These are phyloP conservation scores for Drosophila ficusphila DNA, from an alignment of 1,140 invertebrate species.

Conservation along the genomic window DNA sequence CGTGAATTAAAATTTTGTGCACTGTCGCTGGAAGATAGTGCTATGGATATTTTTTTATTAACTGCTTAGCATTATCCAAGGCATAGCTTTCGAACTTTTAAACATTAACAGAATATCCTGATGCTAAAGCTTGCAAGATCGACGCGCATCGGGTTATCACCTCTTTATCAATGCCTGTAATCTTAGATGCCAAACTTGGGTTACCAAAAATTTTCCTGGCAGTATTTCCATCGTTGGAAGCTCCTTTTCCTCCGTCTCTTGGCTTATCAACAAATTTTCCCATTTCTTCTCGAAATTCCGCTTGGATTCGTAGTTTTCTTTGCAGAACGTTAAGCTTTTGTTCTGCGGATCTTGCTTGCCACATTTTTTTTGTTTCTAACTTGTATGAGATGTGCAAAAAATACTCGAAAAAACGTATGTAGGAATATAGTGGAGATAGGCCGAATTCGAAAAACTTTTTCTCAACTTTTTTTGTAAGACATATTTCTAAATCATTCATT, in stretches of 20 bases:
- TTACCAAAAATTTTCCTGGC: conserved; percentile 1
- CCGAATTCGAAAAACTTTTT: background rate
- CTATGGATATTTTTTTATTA: conserved; percentile 2
- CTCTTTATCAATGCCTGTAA: conserved; percentile 5
- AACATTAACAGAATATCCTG: background rate
- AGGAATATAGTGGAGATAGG: background rate
- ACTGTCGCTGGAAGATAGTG: too few species aligned
- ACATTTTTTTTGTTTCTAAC: conserved; percentile 4
- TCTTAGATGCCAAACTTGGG: background rate
- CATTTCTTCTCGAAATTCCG: background rate
- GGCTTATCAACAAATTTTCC: background rate
- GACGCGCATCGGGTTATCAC: conserved; percentile 5
- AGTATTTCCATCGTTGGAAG: conserved; percentile 7
- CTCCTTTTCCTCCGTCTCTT: background rate
- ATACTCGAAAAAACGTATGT: background rate
- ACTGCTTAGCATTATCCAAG: conserved; percentile 11
- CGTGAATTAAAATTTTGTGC: too few species aligned
- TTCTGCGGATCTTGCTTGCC: background rate
- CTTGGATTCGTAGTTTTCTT: background rate
- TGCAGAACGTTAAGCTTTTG: background rate
- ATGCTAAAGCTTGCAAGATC: conserved; percentile 3
- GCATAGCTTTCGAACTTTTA: conserved; percentile 1
- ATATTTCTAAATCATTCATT: conserved; percentile 5
- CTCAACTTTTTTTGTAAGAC: background rate
- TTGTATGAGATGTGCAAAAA: background rate